Evolutionary conservation across 2,113 vertebrate genomes (phyloP).

Genomic region (Gallinago undulata): DNA sequence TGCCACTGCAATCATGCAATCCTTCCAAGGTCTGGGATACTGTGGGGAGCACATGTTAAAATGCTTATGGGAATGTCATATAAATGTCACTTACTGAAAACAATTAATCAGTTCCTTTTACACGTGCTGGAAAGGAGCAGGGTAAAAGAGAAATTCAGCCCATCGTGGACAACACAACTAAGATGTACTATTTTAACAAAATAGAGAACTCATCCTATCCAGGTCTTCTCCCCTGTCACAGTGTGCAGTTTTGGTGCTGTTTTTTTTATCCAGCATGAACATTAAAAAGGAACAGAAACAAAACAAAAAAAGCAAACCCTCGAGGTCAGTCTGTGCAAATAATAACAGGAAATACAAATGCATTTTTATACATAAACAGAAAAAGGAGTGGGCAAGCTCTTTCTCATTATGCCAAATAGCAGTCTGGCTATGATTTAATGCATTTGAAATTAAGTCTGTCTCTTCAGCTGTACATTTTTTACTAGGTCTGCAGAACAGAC

Average conservation of each 20-base stretch:
- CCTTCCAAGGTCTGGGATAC: not conserved
- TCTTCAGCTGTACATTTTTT: slow-evolving; percentile 62
- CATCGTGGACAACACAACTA: not conserved
- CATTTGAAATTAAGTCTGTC: slow-evolving; percentile 64
- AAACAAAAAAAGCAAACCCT: not conserved
- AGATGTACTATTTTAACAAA: not conserved
- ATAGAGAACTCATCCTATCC: not conserved
- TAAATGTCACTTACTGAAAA: not conserved
- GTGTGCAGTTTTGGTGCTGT: not conserved
- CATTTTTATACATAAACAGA: slow-evolving; percentile 34
- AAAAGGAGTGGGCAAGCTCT: slow-evolving; percentile 38
- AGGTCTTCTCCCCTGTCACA: not conserved
- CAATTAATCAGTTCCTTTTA: not conserved
- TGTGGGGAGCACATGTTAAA: not conserved
- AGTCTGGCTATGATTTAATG: slow-evolving; percentile 64
- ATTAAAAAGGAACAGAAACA: not conserved
- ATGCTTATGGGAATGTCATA: not conserved
- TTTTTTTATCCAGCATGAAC: not conserved
- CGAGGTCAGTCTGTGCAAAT: slow-evolving; percentile 33
- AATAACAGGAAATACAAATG: slow-evolving; percentile 30
- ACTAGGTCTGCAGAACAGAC: slow-evolving; percentile 56
- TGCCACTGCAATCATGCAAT: not conserved
- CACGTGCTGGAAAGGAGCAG: not conserved
- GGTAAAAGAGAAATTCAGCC: not conserved
- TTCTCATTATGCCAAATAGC: slow-evolving; percentile 42